Percentiles rank a stretch among this genome's conserved stretches.
These are phyloP conservation scores for Drosophila ercepeae DNA, from an alignment of 1,140 invertebrate genomes.

Conservation along the genomic window DNA sequence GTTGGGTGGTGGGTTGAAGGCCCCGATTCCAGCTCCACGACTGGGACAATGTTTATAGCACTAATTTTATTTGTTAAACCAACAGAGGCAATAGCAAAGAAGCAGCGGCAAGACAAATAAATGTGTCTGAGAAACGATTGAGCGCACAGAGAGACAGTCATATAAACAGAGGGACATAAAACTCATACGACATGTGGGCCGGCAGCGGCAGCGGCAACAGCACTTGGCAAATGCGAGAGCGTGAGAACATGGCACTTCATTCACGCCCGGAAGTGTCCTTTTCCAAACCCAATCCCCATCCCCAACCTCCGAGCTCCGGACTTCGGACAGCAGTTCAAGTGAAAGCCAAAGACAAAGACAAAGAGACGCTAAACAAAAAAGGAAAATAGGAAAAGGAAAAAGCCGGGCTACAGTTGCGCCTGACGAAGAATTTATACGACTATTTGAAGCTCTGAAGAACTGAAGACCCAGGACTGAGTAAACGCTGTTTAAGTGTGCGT, in stretches of 20 bases:
- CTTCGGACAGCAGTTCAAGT: constrained; percentile 26
- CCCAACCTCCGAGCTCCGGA: neutral
- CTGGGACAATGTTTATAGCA: constrained; percentile 69
- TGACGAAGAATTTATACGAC: constrained; percentile 62
- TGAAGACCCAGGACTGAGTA: constrained; percentile 44
- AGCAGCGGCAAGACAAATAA: constrained; percentile 57
- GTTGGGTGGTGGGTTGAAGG: neutral
- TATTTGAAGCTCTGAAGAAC: constrained; percentile 37
- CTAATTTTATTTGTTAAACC: constrained; percentile 79
- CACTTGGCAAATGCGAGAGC: constrained; percentile 65
- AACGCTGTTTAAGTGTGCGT: constrained; percentile 73
- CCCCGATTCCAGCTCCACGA: neutral
- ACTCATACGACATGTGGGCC: constrained; percentile 68
- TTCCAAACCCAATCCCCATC: neutral
- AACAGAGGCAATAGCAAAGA: constrained; percentile 38
- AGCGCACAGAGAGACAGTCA: constrained; percentile 40
- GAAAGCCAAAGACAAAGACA: constrained; percentile 48
- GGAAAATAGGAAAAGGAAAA: constrained; percentile 17
- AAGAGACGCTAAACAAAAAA: constrained; percentile 34
- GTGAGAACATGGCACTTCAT: constrained; percentile 74
- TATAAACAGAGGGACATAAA: constrained; percentile 61
- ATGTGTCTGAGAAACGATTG: constrained; percentile 64
- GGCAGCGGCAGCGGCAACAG: constrained; percentile 18
- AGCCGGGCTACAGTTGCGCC: constrained; percentile 46
- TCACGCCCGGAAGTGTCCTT: constrained; percentile 50